These are phyloP conservation scores for Iguana delicatissima DNA, from an alignment of 2,797 vertebrate species.

Conservation along the genomic window DNA sequence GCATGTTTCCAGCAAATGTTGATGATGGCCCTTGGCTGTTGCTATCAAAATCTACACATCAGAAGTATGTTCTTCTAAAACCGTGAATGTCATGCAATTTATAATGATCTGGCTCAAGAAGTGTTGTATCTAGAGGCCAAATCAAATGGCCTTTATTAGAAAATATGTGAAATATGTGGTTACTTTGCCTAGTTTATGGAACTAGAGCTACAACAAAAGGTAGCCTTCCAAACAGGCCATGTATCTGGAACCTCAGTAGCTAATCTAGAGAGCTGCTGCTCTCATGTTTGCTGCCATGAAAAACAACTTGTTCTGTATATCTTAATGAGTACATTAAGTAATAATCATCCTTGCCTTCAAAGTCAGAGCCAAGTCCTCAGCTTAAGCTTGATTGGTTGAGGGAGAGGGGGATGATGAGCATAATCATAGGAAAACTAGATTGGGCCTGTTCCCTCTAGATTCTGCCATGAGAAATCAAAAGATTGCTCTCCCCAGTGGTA, in stretches of 20 bases:
- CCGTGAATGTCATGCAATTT: not conserved
- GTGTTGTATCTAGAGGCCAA: not conserved
- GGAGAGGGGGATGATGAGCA: not conserved
- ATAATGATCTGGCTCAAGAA: not conserved
- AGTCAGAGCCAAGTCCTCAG: not conserved
- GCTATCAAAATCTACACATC: not conserved
- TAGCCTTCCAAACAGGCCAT: not conserved
- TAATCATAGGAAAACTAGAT: not conserved
- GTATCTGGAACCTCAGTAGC: not conserved
- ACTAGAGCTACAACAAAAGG: not conserved
- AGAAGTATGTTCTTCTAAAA: not conserved
- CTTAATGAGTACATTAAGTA: not conserved
- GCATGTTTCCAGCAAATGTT: not conserved
- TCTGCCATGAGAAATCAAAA: not conserved
- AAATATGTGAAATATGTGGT: not conserved
- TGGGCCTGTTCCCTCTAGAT: not conserved
- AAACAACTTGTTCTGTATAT: not conserved
- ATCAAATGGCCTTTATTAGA: not conserved
- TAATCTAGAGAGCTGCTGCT: not conserved
- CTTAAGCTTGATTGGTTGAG: not conserved
- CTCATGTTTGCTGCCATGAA: not conserved
- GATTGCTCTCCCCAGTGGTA: not conserved
- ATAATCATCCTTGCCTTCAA: not conserved
- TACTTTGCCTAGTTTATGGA: not conserved
- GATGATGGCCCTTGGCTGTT: not conserved